These are phyloP conservation scores for Cossypha niveicapilla DNA, from an alignment of 2,797 vertebrate species.

Conservation along the genomic window DNA sequence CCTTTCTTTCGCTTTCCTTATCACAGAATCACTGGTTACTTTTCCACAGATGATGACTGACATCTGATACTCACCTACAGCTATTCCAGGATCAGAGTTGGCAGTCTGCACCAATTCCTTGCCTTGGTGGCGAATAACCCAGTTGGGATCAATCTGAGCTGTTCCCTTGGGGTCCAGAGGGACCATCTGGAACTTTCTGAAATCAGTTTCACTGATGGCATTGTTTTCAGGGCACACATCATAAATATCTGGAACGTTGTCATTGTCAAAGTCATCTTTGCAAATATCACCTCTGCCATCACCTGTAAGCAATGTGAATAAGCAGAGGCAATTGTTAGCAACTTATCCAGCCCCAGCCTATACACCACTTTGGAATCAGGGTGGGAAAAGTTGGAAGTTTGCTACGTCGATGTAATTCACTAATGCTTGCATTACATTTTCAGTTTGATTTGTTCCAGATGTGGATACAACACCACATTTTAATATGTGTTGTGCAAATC, in stretches of 20 bases:
- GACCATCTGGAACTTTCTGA: constrained; percentile 99
- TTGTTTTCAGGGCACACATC: constrained; percentile 95
- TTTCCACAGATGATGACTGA: background rate
- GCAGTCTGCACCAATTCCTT: constrained; percentile 97
- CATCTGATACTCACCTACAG: constrained; percentile 85
- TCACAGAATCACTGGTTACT: background rate
- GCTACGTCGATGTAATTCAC: background rate
- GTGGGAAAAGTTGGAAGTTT: background rate
- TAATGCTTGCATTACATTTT: background rate
- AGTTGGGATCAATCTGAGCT: constrained; percentile 97
- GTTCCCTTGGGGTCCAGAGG: constrained; percentile 97
- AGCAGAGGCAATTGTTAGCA: background rate
- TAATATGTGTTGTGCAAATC: background rate
- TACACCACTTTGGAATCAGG: background rate
- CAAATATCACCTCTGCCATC: constrained; percentile 94
- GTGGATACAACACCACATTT: background rate
- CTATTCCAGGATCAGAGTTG: constrained; percentile 97
- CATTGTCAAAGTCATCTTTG: constrained; percentile 98
- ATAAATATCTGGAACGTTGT: constrained; percentile 89
- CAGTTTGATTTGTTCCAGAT: constrained; percentile 15
- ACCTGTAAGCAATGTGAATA: constrained; percentile 70
- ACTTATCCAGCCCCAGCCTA: background rate
- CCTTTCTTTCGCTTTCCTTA: background rate
- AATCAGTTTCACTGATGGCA: constrained; percentile 92
- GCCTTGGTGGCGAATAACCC: constrained; percentile 97